phyloP scores from a whole-genome alignment of 1,140 invertebrate species.

The Luehdorfia chinensis region DNA sequence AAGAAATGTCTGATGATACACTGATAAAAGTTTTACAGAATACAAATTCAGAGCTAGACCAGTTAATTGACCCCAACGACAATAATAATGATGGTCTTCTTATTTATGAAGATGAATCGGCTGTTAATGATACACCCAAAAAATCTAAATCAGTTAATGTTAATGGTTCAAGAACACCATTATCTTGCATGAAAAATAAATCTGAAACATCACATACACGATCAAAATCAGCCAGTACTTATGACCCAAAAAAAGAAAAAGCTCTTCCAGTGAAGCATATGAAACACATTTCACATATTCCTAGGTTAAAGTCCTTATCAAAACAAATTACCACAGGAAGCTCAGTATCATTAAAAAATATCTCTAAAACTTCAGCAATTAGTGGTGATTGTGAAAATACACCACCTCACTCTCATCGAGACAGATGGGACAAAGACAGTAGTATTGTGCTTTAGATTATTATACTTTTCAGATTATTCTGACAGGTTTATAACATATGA shows the following conservation, averaged over 20 bases:
- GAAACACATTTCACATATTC: slow-evolving; percentile 62
- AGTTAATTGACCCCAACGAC: slow-evolving; percentile 29
- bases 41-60: slow-evolving; percentile 50
- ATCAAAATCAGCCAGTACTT: slow-evolving; percentile 62
- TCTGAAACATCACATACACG: slow-evolving; percentile 43
- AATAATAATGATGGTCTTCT: slow-evolving; percentile 52
- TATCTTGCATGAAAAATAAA: slow-evolving; percentile 71
- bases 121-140: slow-evolving; percentile 49
- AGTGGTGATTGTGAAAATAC: slow-evolving; percentile 72
- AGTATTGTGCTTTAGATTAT: slow-evolving; percentile 64
- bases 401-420: slow-evolving; percentile 68
- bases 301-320: slow-evolving; percentile 55
- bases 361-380: slow-evolving; percentile 39
- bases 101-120: slow-evolving; percentile 65
- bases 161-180: slow-evolving; percentile 56
- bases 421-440: slow-evolving; percentile 70
- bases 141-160: slow-evolving; percentile 49
- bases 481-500: too few species aligned
- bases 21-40: slow-evolving; percentile 62
- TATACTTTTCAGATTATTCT: neutral
- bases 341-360: slow-evolving; percentile 55
- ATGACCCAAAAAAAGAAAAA: slow-evolving; percentile 43
- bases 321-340: slow-evolving; percentile 44
- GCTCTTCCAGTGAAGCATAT: slow-evolving; percentile 29
- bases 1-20: slow-evolving; percentile 68